Evolutionary conservation across 2,888 invertebrate species (phyloP).

Genomic region (Altica lythri): DNA sequence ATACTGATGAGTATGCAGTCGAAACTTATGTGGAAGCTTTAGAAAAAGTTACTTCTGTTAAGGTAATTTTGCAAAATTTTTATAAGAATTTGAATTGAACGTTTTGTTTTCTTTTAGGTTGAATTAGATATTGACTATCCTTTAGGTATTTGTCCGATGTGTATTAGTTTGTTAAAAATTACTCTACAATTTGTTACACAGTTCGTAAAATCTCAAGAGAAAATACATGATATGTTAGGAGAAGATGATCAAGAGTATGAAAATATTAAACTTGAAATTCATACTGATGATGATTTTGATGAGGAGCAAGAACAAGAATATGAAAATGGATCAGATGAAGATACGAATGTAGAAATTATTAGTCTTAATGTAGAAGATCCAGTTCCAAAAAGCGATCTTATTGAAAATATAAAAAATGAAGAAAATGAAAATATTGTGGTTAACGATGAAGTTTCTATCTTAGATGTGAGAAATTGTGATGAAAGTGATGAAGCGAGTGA

Average conservation of each 20-base stretch:
- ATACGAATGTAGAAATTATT: constrained; percentile 42
- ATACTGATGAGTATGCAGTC: constrained; percentile 9
- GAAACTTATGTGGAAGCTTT: constrained; percentile 28
- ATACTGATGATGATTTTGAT: constrained; percentile 2
- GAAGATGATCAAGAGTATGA: constrained; percentile 2
- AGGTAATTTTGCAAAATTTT: constrained; percentile 9
- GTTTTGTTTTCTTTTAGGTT: constrained; percentile 26
- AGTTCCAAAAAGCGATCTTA: constrained; percentile 31
- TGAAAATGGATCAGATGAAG: constrained; percentile 2
- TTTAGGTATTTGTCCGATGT: constrained; percentile 31
- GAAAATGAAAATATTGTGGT: constrained; percentile 35
- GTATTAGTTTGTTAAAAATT: constrained; percentile 33
- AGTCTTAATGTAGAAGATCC: constrained; percentile 40
- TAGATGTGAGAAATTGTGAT: no score
- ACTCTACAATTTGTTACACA: constrained; percentile 26
- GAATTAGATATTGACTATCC: constrained; percentile 24
- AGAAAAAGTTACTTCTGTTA: constrained; percentile 26
- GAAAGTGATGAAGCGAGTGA: no score
- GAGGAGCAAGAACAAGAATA: constrained; percentile 1
- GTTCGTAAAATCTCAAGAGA: constrained; percentile 25
- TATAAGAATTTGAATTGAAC: not conserved
- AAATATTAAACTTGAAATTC: not conserved
- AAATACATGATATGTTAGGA: constrained; percentile 19
- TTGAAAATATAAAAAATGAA: constrained; percentile 44
- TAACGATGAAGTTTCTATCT: not conserved